Percentiles rank a stretch among this genome's conserved stretches.
Evolutionary conservation across 2,797 vertebrate species (phyloP).

Genomic region (Parotocinclus haroldoi): DNA sequence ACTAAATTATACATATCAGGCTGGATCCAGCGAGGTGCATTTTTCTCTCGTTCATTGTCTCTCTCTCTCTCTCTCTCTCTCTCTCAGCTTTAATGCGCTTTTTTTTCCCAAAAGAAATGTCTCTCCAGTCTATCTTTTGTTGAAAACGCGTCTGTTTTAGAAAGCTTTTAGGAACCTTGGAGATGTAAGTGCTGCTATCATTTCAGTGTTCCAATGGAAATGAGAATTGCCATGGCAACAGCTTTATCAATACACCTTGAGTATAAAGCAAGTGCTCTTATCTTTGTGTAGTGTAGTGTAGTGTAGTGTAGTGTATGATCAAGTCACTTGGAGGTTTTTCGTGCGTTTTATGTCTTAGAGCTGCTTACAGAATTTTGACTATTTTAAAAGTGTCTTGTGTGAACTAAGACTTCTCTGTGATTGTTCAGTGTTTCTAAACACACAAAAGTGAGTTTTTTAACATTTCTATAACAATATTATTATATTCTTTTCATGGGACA

Average conservation of each 20-base stretch:
- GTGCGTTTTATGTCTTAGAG: too few relatives aligned
- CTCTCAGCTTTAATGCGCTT: not conserved
- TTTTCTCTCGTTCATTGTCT: not conserved
- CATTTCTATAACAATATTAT: too few relatives aligned
- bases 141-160: constrained; percentile 8
- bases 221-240: constrained; percentile 36
- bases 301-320: not conserved
- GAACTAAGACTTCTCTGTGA: too few relatives aligned
- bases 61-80: not conserved
- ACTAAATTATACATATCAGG: constrained; percentile 25
- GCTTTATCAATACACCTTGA: constrained; percentile 20
- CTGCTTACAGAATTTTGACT: too few relatives aligned
- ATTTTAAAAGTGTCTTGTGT: too few relatives aligned
- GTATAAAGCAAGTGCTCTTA: constrained; percentile 30
- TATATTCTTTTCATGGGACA: too few relatives aligned
- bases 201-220: constrained; percentile 9
- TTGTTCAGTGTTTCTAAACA: too few relatives aligned
- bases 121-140: not conserved
- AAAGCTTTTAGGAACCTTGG: constrained; percentile 2
- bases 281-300: constrained; percentile 3
- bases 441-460: too few relatives aligned
- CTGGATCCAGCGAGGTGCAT: not conserved
- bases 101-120: not conserved
- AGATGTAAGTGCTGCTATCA: constrained; percentile 5
- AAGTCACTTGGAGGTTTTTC: not conserved